Evolutionary conservation across 2,797 vertebrate genomes (phyloP), one percentile per base, ranked within the genome.

Genomic region (Fundulus diaphanus): DNA sequence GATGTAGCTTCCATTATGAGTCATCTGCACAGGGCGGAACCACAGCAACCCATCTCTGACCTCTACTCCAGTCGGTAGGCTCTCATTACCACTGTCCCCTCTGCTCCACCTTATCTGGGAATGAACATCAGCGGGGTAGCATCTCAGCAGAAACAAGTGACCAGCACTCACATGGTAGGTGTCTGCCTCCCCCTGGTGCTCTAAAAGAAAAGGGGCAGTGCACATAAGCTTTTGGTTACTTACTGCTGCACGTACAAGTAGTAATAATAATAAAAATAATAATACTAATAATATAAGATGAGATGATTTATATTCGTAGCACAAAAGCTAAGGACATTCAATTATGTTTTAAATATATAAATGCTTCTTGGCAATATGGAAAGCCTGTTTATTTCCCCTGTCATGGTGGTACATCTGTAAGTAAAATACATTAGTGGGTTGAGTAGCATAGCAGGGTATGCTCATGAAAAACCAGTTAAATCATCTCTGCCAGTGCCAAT

Each of bases 1-100:
- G 4, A 73, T 82, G 88, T 95, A 96, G 20, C 20, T 73, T 77
- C 93, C 95, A 1, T 68, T 61, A 74, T 96, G 94, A 48, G 77
- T 79, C 20, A 72, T 35, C 44, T 87, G 73, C 22, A 90, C 83
- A 13, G 94, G 94, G 7, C 92, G 68, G 71, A 96, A 95, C 91
- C 87, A 94, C 71, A 96, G 82, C 0, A 54, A 0, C 0, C 83
- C 63, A 0, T 79, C 70, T 63, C 73, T 86, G 74, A 91, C 65
- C 13, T 90, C 82, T 65, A 91, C 81, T 20, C 91, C 93, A 0
- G 70, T 0, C 9, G 87, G 86, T 7, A 86, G 70, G 18, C 76
- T 70, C 6, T 35, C 16, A 22, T 73, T 65, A 8, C 13, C 24
- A 0, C 44, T n/a, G 29, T 67, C 72, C 0, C 3, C 81, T 72